A percentile compares a stretch with the other conserved stretches of the same genome.
phyloP scores from a whole-genome alignment of 2,113 vertebrate genomes.

The Chloroceryle aenea region DNA sequence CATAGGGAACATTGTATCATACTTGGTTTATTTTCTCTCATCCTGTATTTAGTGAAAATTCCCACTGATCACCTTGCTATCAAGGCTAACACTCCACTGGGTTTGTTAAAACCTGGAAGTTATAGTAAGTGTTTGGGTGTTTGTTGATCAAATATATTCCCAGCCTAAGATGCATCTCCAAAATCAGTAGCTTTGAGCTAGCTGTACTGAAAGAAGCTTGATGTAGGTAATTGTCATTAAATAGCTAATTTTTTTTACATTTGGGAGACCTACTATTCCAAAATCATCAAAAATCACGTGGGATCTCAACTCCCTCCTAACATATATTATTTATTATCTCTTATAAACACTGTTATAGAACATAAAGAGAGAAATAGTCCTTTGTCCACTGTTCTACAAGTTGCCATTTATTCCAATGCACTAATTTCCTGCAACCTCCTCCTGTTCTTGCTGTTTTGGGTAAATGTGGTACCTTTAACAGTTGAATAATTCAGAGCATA shows the following conservation, averaged over 20 bases:
- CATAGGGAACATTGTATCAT: background rate
- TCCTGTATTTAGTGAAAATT: background rate
- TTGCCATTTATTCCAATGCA: background rate
- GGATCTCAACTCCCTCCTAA: background rate
- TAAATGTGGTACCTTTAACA: background rate
- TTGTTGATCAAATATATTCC: background rate
- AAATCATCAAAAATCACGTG: background rate
- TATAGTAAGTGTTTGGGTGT: background rate
- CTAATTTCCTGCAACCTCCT: background rate
- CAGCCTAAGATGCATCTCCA: background rate
- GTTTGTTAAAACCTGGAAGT: background rate
- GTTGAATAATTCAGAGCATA: background rate
- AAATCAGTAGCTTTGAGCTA: background rate
- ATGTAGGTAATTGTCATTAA: background rate
- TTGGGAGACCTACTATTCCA: background rate
- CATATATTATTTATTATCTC: background rate
- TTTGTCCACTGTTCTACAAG: background rate
- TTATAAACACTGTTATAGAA: background rate
- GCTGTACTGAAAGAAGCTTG: background rate
- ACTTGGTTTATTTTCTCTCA: background rate
- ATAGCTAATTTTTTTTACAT: background rate
- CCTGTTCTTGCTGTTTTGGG: background rate
- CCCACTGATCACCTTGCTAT: background rate
- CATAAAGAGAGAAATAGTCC: background rate
- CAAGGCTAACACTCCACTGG: background rate